Evolutionary conservation across 92 coral and sea anemone species (phyloP).

Genomic region (Epizoanthus ramosus): DNA sequence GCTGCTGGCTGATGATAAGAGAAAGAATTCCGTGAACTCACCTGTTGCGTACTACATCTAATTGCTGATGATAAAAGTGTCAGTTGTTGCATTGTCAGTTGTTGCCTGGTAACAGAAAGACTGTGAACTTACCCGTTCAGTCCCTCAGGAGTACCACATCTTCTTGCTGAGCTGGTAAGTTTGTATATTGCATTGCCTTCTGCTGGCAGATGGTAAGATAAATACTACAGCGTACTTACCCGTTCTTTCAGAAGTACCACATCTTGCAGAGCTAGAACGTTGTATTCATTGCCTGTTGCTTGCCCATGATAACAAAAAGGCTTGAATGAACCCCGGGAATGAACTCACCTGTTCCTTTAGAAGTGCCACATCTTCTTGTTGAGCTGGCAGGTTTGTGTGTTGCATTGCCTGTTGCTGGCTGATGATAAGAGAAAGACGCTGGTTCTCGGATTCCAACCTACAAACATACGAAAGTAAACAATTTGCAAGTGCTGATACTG

Average conservation of each 20-base stretch:
- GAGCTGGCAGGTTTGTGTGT: neutral
- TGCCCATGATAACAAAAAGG: slow-evolving; percentile 44
- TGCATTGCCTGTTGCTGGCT: slow-evolving; percentile 31
- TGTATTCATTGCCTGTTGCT: slow-evolving; percentile 11
- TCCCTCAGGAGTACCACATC: neutral
- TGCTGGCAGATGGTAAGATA: too few relatives aligned
- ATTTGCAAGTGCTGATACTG: too few relatives aligned
- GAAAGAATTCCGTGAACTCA: too few relatives aligned
- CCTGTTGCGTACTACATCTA: too few relatives aligned
- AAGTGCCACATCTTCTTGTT: neutral
- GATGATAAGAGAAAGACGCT: slow-evolving; percentile 55
- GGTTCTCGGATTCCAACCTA: slow-evolving; percentile 75
- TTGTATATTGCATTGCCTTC: too few relatives aligned
- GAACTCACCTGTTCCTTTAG: slow-evolving; percentile 31
- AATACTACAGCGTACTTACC: too few relatives aligned
- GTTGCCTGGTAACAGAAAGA: too few relatives aligned
- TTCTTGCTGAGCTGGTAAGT: too few relatives aligned
- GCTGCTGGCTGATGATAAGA: too few relatives aligned
- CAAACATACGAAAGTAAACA: neutral
- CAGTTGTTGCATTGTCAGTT: too few relatives aligned
- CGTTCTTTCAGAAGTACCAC: too few relatives aligned
- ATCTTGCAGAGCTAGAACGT: neutral
- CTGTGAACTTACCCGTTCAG: slow-evolving; percentile 19
- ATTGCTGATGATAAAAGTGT: too few relatives aligned
- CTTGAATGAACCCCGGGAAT: neutral